Conservation (phyloP, 2,113 vertebrate species). For the Aythya baeri region DNA sequence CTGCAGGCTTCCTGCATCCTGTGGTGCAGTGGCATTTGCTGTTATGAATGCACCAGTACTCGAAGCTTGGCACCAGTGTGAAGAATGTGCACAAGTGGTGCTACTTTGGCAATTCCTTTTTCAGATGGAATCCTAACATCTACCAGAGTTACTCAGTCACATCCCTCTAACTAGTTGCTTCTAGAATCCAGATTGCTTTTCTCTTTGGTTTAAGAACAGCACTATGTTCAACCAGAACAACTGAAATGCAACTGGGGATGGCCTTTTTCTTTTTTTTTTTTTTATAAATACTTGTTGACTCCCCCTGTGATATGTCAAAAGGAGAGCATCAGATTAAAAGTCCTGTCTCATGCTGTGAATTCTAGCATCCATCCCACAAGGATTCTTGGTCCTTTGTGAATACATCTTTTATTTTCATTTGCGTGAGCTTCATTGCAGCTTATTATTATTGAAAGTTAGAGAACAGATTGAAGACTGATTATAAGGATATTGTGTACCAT, state of each 20-base stretch:
- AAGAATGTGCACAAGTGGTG: fast-evolving
- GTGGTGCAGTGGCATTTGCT: fast-evolving
- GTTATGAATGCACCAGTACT: neutral
- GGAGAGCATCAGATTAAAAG: neutral
- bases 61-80: neutral
- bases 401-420: neutral
- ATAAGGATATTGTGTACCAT: neutral
- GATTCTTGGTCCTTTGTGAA: neutral
- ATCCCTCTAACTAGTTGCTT: neutral
- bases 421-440: neutral
- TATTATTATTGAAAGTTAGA: constrained; percentile 39
- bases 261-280: neutral
- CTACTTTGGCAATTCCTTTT: neutral
- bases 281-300: neutral
- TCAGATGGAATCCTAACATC: neutral
- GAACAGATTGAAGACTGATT: constrained; percentile 36
- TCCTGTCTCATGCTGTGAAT: neutral
- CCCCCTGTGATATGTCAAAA: neutral
- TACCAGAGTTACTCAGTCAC: neutral
- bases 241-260: neutral
- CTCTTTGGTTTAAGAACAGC: neutral
- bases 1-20: fast-evolving
- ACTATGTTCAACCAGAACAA: neutral
- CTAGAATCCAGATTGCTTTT: neutral
- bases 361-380: neutral